Percentiles rank a stretch among this genome's conserved stretches.
phyloP scores from a whole-genome alignment of 1,140 invertebrate species.

The Chymomyza costata region DNA sequence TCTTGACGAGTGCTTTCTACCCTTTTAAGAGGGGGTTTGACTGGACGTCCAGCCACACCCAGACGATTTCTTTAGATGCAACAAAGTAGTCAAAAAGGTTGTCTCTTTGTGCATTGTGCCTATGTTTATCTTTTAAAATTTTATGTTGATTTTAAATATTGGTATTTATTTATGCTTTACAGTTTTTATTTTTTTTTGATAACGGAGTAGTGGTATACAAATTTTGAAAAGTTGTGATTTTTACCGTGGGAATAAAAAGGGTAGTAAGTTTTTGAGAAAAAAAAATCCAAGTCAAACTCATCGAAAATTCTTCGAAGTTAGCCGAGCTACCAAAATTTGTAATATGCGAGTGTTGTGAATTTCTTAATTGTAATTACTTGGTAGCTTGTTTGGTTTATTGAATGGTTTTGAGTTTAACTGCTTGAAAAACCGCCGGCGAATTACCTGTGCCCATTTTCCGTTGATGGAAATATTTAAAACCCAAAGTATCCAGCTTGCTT shows the following conservation, averaged over 20 bases:
- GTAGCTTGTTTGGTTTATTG: background rate
- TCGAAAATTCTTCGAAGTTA: no score
- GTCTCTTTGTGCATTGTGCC: slow-evolving; percentile 27
- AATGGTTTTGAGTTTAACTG: background rate
- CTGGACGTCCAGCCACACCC: slow-evolving; percentile 4
- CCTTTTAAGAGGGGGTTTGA: slow-evolving; percentile 1
- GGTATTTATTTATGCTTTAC: slow-evolving; percentile 51
- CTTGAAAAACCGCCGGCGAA: slow-evolving; percentile 13
- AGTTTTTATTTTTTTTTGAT: slow-evolving; percentile 33
- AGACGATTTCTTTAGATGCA: background rate
- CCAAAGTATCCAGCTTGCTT: slow-evolving; percentile 72
- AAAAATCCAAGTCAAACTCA: no score
- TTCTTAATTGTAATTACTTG: no score
- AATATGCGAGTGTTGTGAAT: no score
- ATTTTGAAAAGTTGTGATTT: no score
- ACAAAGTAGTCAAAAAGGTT: background rate
- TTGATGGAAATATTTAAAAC: slow-evolving; percentile 75
- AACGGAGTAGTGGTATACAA: no score
- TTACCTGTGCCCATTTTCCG: slow-evolving; percentile 75
- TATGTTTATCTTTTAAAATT: slow-evolving; percentile 65
- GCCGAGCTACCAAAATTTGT: no score
- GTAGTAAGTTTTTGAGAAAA: no score
- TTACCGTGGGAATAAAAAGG: no score
- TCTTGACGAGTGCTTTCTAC: slow-evolving; percentile 44
- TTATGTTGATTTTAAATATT: slow-evolving; percentile 67